These are phyloP conservation scores for Crotalus tigris DNA, from an alignment of 2,113 vertebrate genomes.

Conservation along the genomic window DNA sequence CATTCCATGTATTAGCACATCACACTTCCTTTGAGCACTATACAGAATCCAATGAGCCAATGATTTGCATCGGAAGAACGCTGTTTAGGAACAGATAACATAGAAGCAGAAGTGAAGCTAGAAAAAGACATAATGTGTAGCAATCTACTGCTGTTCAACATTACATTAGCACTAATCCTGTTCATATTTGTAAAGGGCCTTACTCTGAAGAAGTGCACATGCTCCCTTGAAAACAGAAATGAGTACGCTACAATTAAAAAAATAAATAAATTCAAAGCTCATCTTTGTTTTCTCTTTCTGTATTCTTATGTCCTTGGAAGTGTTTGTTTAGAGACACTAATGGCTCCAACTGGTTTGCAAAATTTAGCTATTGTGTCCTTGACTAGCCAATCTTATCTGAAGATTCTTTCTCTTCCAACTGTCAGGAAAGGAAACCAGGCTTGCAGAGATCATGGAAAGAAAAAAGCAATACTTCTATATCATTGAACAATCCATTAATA, in stretches of 20 bases:
- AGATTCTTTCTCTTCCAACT: background rate
- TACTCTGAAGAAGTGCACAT: background rate
- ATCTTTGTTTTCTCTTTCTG: background rate
- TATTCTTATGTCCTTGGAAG: background rate
- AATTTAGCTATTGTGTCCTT: background rate
- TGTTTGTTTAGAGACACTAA: background rate
- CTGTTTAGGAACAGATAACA: background rate
- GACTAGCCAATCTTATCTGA: background rate
- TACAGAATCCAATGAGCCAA: accelerated
- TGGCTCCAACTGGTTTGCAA: background rate
- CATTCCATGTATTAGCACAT: background rate
- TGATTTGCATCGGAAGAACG: background rate
- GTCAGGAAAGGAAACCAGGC: background rate
- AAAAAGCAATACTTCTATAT: background rate
- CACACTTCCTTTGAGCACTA: slow-evolving; percentile 8
- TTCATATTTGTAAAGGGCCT: background rate
- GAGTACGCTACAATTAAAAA: background rate
- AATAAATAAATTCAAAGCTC: background rate
- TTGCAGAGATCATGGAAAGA: background rate
- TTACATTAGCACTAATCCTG: background rate
- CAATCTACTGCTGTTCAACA: background rate
- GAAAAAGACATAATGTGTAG: background rate
- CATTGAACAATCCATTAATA: background rate
- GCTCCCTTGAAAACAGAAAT: background rate
- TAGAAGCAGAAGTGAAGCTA: background rate